Percentiles rank a stretch among this genome's conserved stretches.
Evolutionary conservation across 2,888 invertebrate species (phyloP).

Genomic region (Spodoptera exigua): DNA sequence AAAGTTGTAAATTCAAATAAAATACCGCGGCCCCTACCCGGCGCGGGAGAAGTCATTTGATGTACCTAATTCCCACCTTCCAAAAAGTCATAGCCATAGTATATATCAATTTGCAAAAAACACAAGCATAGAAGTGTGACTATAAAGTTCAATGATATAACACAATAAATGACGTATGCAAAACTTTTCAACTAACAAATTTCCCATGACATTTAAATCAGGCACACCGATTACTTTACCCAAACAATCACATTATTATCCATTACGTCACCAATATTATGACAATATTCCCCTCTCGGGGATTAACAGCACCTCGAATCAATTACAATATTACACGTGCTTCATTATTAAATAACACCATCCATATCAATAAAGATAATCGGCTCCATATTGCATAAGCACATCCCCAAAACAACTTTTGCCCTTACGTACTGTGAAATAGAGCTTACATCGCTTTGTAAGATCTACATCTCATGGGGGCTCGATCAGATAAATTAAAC

Average conservation of each 20-base stretch:
- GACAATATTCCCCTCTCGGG: slow-evolving; percentile 1
- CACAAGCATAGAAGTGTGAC: too few species aligned
- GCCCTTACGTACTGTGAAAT: neutral
- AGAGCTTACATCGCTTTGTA: slow-evolving; percentile 21
- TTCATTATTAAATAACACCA: slow-evolving; percentile 51
- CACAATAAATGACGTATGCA: too few species aligned
- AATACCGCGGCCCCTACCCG: too few species aligned
- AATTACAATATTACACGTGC: slow-evolving; percentile 39
- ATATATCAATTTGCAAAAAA: too few species aligned
- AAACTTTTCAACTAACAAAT: neutral
- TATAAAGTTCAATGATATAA: too few species aligned
- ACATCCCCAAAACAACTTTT: slow-evolving; percentile 1
- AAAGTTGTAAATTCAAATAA: too few species aligned
- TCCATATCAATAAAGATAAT: slow-evolving; percentile 38
- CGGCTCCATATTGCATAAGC: slow-evolving; percentile 30
- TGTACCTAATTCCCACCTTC: too few species aligned
- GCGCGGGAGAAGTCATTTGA: too few species aligned
- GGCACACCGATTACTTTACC: neutral
- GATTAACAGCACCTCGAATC: slow-evolving; percentile 12
- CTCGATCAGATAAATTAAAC: slow-evolving; percentile 51
- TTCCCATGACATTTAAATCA: slow-evolving; percentile 21
- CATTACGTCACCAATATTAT: slow-evolving; percentile 13
- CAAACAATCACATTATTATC: neutral
- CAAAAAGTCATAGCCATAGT: too few species aligned
- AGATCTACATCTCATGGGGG: slow-evolving; percentile 13